These are phyloP conservation scores for Coranthus polyacanthus DNA, from an alignment of 2,797 vertebrate genomes.

Conservation along the genomic window DNA sequence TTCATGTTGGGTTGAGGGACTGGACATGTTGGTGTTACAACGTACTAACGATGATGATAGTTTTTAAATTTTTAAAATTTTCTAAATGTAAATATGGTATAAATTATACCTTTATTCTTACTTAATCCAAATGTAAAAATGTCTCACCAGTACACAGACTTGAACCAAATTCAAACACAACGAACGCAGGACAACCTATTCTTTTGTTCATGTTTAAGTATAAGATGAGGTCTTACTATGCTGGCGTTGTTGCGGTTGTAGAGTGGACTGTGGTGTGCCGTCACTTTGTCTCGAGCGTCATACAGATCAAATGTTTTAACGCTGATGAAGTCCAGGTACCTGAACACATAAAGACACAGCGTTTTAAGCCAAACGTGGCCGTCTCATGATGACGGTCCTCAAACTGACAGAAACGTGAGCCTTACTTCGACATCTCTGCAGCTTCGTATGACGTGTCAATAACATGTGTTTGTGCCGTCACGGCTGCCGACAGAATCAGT, in stretches of 20 bases:
- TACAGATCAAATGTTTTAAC: constrained; percentile 84
- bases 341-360: constrained; percentile 41
- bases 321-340: constrained; percentile 83
- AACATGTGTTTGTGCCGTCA: constrained; percentile 46
- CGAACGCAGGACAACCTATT: no score
- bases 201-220: no score
- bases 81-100: no score
- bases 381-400: not conserved
- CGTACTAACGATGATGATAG: no score
- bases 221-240: constrained; percentile 77
- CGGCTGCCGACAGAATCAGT: constrained; percentile 77
- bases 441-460: constrained; percentile 77
- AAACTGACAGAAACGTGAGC: not conserved
- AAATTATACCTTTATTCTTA: no score
- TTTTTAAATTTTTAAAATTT: no score
- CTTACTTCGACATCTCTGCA: constrained; percentile 76
- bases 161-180: no score
- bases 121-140: no score
- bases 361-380: not conserved
- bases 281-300: constrained; percentile 73
- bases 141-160: no score
- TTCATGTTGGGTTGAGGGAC: no score
- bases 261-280: constrained; percentile 84
- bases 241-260: constrained; percentile 75
- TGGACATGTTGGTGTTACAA: no score